Evolutionary conservation across 1,140 invertebrate species (phyloP).

Genomic region (Conus betulinus): DNA sequence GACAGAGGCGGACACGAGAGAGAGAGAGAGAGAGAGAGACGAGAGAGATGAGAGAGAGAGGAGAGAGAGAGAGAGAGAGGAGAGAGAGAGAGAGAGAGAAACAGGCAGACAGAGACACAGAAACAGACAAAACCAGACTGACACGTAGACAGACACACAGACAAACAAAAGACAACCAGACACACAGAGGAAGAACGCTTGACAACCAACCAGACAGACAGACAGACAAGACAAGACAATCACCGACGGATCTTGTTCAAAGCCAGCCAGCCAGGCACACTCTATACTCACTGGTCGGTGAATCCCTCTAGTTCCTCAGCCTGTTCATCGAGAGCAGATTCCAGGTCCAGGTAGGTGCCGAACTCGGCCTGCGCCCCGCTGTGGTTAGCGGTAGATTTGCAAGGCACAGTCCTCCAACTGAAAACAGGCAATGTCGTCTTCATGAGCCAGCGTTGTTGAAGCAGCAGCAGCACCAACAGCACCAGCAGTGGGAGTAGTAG

Average conservation of each 20-base stretch:
- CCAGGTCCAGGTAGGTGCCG: slow-evolving; percentile 96
- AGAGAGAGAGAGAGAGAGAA: too few species aligned
- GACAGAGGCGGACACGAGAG: too few species aligned
- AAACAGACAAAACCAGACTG: background rate
- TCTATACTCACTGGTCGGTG: slow-evolving; percentile 88
- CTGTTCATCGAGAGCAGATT: slow-evolving; percentile 95
- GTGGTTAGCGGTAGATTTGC: slow-evolving; percentile 94
- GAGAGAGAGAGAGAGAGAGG: too few species aligned
- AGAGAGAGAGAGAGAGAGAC: too few species aligned
- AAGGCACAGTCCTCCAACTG: slow-evolving; percentile 97
- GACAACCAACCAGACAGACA: too few species aligned
- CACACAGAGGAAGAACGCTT: too few species aligned
- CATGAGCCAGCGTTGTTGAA: background rate
- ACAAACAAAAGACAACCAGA: background rate
- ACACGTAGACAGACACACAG: background rate
- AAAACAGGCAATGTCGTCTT: background rate
- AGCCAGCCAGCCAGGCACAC: too few species aligned
- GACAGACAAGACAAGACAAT: too few species aligned
- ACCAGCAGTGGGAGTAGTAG: too few species aligned
- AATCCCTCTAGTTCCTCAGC: slow-evolving; percentile 97
- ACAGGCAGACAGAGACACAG: too few species aligned
- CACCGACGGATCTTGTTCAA: too few species aligned
- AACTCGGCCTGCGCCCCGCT: slow-evolving; percentile 84
- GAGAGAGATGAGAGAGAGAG: too few species aligned
- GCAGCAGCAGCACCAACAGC: background rate